Evolutionary conservation across 2,888 invertebrate species (phyloP).

Genomic region (Smittia aterrima): DNA sequence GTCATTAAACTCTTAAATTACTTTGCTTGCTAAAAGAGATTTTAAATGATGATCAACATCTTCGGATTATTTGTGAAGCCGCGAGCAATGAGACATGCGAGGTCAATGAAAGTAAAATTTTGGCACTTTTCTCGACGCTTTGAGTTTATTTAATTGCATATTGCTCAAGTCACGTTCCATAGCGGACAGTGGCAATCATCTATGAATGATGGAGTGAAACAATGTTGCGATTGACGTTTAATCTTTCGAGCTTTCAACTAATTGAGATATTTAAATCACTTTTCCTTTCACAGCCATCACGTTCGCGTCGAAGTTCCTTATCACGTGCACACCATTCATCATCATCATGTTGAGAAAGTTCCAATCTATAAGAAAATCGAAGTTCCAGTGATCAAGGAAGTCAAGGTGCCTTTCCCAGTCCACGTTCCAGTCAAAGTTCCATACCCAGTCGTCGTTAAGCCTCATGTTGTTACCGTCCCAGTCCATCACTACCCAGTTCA

Average conservation of each 20-base stretch:
- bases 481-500: conserved; percentile 32
- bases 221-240: background rate
- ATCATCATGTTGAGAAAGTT: conserved; percentile 72
- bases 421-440: conserved; percentile 43
- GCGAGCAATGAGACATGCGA: too few species aligned
- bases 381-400: conserved; percentile 60
- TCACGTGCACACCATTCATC: conserved; percentile 74
- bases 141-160: background rate
- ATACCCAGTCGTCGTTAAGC: conserved; percentile 33
- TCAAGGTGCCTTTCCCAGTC: conserved; percentile 54
- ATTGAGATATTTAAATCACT: too few species aligned
- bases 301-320: conserved; percentile 74
- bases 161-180: background rate
- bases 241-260: background rate
- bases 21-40: too few species aligned
- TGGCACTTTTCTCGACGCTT: background rate
- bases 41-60: too few species aligned
- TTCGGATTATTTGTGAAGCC: too few species aligned
- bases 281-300: conserved; percentile 65
- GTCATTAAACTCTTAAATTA: too few species aligned
- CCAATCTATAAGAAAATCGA: conserved; percentile 55
- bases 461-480: conserved; percentile 34
- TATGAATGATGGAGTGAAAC: background rate
- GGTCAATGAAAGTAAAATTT: background rate
- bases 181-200: background rate